A percentile compares a stretch with the other conserved stretches of the same genome.
Conservation (phyloP, 2,888 invertebrate species). For the Melieria crassipennis region DNA sequence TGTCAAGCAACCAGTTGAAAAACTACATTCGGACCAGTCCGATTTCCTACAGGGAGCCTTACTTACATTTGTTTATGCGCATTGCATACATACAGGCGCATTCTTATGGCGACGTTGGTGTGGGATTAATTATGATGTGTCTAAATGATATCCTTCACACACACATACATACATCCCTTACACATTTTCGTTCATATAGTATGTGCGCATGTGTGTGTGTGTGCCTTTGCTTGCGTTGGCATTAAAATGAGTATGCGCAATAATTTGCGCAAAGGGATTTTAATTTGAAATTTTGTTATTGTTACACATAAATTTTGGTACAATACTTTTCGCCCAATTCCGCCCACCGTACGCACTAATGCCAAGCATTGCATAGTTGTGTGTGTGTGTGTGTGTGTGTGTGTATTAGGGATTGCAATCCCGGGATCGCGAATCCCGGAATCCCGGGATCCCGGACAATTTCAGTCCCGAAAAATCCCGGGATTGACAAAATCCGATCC, state of each 20-base stretch:
- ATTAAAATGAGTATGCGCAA: conserved; percentile 51
- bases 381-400: neutral
- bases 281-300: conserved; percentile 2
- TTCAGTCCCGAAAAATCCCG: too few relatives aligned
- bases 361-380: neutral
- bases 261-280: neutral
- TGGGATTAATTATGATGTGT: conserved; percentile 63
- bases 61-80: conserved; percentile 1
- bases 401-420: too few relatives aligned
- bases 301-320: conserved; percentile 4
- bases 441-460: too few relatives aligned
- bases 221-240: conserved; percentile 39
- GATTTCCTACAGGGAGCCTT: neutral
- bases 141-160: conserved; percentile 45
- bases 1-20: too few relatives aligned
- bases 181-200: neutral
- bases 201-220: conserved; percentile 9
- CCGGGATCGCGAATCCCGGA: too few relatives aligned
- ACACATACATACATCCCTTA: neutral
- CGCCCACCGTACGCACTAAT: conserved; percentile 59
- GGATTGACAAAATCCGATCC: too few relatives aligned
- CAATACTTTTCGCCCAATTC: conserved; percentile 44
- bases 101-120: conserved; percentile 36
- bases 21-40: too few relatives aligned
- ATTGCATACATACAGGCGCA: neutral